Conservation (phyloP, 2,113 vertebrate species). For the Neogale vison region DNA sequence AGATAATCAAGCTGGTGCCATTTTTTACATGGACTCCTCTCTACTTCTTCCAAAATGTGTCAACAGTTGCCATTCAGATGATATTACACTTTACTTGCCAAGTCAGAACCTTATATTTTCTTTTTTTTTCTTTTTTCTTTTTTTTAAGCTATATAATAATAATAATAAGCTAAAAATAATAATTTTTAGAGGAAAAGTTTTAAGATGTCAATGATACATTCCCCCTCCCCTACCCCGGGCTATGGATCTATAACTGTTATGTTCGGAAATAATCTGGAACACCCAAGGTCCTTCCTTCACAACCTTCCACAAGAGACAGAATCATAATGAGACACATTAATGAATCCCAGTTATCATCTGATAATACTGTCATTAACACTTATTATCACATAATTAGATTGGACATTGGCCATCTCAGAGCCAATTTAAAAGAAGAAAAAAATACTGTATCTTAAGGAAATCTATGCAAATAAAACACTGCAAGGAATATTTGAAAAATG, state of each 20-base stretch:
- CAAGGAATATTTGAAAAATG: background rate
- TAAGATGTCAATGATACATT: background rate
- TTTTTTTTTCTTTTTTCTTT: background rate
- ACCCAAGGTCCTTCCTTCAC: background rate
- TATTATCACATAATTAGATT: conserved; percentile 57
- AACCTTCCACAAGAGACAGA: background rate
- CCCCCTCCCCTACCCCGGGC: background rate
- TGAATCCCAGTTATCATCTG: conserved; percentile 20
- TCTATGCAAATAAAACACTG: background rate
- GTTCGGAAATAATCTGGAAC: background rate
- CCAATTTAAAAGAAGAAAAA: conserved; percentile 11
- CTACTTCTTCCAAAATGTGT: background rate
- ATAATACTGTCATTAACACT: conserved; percentile 56
- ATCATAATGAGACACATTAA: background rate
- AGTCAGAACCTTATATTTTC: background rate
- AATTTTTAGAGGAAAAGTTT: background rate
- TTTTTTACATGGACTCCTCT: background rate
- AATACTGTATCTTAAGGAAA: background rate
- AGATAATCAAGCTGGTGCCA: background rate
- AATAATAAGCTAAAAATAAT: too few species aligned
- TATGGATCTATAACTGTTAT: background rate
- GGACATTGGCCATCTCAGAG: conserved; percentile 41
- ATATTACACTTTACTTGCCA: background rate
- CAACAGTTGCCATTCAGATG: background rate
- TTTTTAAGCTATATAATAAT: background rate